Evolutionary conservation across 2,888 invertebrate species (phyloP), one percentile per base, ranked within the genome.

Genomic region (Megastigmus dorsalis): DNA sequence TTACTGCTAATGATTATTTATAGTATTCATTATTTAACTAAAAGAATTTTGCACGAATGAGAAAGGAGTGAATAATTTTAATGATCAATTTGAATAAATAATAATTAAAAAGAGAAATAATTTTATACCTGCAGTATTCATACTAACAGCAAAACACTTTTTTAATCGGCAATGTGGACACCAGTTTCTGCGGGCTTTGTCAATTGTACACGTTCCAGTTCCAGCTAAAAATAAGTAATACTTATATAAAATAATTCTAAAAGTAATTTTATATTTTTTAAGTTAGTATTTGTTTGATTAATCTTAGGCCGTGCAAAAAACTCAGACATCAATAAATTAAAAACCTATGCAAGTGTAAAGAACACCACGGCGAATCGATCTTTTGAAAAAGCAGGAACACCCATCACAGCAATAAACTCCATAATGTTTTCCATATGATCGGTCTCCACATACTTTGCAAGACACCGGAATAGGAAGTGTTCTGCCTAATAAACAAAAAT

Each of bases 371-470:
- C 96, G 90, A n/a, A n/a, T n/a, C n/a, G n/a, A n/a, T 80, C 96
- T 90, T 86, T 96, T 96, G 89, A 96, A 96, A 88, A 96, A 96
- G 82, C 96, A 96, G 62, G 95, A 95, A 85, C 96, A 96, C 0
- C 96, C 96, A 84, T 96, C 96, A 86, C 96, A 96, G 82, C 95
- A 95, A 85, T 92, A 93, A 13, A 95, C 93, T 0, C 95, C 95
- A 82, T 95, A 95, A 84, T 95, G 95, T 86, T 95, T 94, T 1
- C 95, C 95, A 81, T 93, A 95, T 23, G 94, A 94, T 82, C 93
- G 92, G 88, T 95, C 95, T 0, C 95, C 95, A 81, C 96, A 96
- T 33, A 96, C 95, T 83, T 92, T 91, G 82, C 95, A 96, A 0
- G 91, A 87, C n/a, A n/a, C n/a, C n/a, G n/a, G n/a, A n/a, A n/a